Evolutionary conservation across 1,140 invertebrate species (phyloP), one percentile per base, ranked within the genome.

Genomic region (Saccostrea echinata): DNA sequence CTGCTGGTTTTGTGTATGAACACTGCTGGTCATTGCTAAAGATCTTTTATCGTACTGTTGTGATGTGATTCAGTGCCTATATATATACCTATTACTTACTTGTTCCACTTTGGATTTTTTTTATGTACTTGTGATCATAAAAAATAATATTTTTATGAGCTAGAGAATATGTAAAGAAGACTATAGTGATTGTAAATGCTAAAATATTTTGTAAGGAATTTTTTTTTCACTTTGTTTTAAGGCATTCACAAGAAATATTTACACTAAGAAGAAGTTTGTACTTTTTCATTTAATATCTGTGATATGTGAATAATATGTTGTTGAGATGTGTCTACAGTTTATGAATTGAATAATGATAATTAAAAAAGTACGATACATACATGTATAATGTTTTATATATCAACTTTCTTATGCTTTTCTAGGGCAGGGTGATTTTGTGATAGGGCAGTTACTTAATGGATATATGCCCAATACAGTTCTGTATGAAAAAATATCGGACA

Each of bases 1-100:
- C 81, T 52, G 81, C 30, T 83, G 81, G n/a, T 53, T 51, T 30
- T 61, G 18, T 76, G 30, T 27, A 76, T 76, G 12, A 76, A 76
- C 30, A 76, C 68, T 76, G 68, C 68, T 76, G 68, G 27, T 30
- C 68, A 76, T 13, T 16, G 8, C n/a, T n/a, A n/a, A 30, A 21
- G 18, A n/a, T 61, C 55, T 61, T 12, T 43, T 61, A n/a, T 21
- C n/a, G n/a, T n/a, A n/a, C n/a, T 61, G 2, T 21, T 61, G 55
- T 61, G 18, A 21, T 61, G 21, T 61, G 18, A 21, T 61, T 18
- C 21, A 18, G n/a, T 61, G 55, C 18, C 4, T 61, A 61, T 18
- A 61, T n/a, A 61, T 57, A 16, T 61, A 21, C 43, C 43, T 8
- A 43, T n/a, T n/a, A n/a, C n/a, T n/a, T n/a, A 43, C 43, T 43